Percentiles rank a stretch among this genome's conserved stretches.
Evolutionary conservation across 2,797 vertebrate species (phyloP).

Genomic region (Loris lydekkerianus): DNA sequence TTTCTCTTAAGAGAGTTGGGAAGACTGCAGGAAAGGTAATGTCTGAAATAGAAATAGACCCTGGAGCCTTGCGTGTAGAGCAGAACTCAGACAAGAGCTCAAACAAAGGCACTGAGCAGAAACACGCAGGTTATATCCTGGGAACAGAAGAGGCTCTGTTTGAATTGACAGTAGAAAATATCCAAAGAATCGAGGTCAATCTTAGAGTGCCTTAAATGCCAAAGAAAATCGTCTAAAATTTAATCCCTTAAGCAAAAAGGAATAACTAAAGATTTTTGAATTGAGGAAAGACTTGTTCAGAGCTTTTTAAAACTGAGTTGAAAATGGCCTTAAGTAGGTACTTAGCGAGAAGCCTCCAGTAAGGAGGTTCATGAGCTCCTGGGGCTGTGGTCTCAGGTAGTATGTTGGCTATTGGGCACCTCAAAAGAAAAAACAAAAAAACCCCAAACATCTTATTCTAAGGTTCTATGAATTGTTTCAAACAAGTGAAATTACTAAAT

Average conservation of each 20-base stretch:
- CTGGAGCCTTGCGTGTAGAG: not conserved
- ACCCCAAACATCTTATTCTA: not conserved
- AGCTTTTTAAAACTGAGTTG: constrained; percentile 38
- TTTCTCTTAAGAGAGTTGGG: not conserved
- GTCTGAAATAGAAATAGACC: not conserved
- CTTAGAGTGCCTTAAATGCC: not conserved
- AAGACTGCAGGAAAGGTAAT: not conserved
- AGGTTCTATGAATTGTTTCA: not conserved
- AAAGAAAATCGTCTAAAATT: not conserved
- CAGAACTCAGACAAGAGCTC: not conserved
- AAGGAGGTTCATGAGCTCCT: not conserved
- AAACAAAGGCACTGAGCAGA: not conserved
- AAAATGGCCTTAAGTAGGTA: constrained; percentile 3
- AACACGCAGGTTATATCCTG: not conserved
- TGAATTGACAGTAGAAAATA: not conserved
- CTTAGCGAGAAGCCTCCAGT: not conserved
- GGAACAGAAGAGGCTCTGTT: not conserved
- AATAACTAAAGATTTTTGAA: not conserved
- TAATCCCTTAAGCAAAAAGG: not conserved
- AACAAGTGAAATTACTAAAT: not conserved
- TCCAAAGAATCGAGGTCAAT: not conserved
- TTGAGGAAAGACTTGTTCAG: not conserved
- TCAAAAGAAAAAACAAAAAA: not conserved
- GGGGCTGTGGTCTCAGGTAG: not conserved
- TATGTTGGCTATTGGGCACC: not conserved